Percentiles rank a stretch among this genome's conserved stretches.
Conservation (phyloP, 1,140 invertebrate species). For the Atta colombica region DNA sequence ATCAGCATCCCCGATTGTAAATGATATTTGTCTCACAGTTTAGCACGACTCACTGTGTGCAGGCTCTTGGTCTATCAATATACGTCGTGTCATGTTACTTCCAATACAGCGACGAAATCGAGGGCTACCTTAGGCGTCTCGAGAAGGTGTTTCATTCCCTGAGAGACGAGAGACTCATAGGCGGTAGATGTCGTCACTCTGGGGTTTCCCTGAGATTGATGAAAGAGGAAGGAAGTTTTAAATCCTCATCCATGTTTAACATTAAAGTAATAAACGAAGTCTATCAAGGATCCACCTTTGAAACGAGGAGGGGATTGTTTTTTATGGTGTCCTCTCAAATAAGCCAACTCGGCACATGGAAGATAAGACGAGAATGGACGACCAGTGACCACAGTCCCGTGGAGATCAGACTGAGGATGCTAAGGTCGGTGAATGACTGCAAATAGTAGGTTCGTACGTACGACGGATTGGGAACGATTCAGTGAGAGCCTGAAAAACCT, state of each 20-base stretch:
- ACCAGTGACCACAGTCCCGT: not conserved
- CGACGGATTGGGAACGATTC: not conserved
- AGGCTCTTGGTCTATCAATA: no score
- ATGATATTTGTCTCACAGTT: no score
- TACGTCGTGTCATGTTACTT: no score
- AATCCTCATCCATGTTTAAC: not conserved
- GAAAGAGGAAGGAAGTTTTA: not conserved
- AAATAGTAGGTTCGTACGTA: conserved; percentile 9
- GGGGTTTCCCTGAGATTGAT: not conserved
- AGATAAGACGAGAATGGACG: not conserved
- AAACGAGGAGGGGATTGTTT: not conserved
- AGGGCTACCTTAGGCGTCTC: conserved; percentile 6
- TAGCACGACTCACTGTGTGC: no score
- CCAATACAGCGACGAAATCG: not conserved
- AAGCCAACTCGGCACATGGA: no score
- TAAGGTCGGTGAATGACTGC: not conserved
- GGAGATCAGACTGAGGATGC: not conserved
- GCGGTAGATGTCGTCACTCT: not conserved
- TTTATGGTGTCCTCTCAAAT: not conserved
- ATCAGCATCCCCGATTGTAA: no score
- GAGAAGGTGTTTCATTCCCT: not conserved
- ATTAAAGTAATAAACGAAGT: not conserved
- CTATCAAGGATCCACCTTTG: not conserved
- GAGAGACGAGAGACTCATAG: not conserved
- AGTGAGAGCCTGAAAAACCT: no score